phyloP scores from a whole-genome alignment of 1,140 invertebrate genomes.

The Drosophila parvula region DNA sequence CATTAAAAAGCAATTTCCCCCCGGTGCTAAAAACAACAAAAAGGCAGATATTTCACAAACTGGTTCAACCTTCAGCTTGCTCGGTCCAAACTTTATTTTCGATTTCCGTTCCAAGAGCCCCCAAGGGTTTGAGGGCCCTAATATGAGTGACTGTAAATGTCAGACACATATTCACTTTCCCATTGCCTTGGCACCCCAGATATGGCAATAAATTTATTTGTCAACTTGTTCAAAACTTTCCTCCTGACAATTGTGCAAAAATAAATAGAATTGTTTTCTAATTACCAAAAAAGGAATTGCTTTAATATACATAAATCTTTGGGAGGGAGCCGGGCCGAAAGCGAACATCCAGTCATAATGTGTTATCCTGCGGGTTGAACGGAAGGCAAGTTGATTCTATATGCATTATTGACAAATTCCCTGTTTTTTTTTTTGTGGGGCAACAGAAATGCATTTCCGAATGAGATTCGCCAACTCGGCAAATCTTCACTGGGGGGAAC shows the following conservation, averaged over 20 bases:
- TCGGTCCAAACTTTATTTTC: slow-evolving; percentile 58
- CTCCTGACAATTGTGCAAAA: slow-evolving; percentile 32
- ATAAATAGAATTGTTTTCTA: slow-evolving; percentile 44
- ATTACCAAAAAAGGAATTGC: slow-evolving; percentile 37
- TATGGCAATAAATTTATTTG: slow-evolving; percentile 49
- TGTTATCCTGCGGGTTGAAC: slow-evolving; percentile 27
- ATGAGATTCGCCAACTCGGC: slow-evolving; percentile 57
- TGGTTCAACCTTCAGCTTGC: slow-evolving; percentile 46
- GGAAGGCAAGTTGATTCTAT: slow-evolving; percentile 24
- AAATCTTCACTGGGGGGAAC: slow-evolving; percentile 45
- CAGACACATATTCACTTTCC: slow-evolving; percentile 50
- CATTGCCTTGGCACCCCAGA: slow-evolving; percentile 25
- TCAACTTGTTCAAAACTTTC: slow-evolving; percentile 43
- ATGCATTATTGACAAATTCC: slow-evolving; percentile 40
- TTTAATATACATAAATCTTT: slow-evolving; percentile 36
- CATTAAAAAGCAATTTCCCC: slow-evolving; percentile 63
- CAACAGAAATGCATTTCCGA: slow-evolving; percentile 50
- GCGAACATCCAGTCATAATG: slow-evolving; percentile 9
- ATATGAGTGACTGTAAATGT: slow-evolving; percentile 43
- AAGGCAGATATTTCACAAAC: slow-evolving; percentile 30
- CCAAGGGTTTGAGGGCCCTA: slow-evolving; percentile 27
- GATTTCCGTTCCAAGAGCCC: slow-evolving; percentile 47
- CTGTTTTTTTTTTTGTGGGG: slow-evolving; percentile 25
- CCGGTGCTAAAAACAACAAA: slow-evolving; percentile 33
- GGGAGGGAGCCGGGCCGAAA: background rate